These are phyloP conservation scores for Phyllostomus hastatus DNA, from an alignment of 2,113 vertebrate species.

Conservation along the genomic window DNA sequence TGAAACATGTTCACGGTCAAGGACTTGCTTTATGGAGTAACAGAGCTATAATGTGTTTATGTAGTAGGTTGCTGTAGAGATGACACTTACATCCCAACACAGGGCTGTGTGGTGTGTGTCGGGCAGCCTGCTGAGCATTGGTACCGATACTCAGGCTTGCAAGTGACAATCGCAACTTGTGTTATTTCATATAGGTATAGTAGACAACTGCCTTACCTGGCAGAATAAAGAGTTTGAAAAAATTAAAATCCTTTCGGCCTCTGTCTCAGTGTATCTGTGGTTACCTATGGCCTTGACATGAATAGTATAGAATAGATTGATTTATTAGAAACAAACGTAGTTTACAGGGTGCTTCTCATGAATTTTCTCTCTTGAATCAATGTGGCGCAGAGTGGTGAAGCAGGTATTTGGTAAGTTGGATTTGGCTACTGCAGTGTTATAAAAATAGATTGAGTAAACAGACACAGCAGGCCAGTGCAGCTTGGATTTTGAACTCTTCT, in stretches of 20 bases:
- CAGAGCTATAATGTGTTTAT: neutral
- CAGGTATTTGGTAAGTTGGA: slow-evolving; percentile 60
- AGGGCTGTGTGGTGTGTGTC: neutral
- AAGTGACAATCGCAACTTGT: neutral
- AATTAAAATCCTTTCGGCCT: neutral
- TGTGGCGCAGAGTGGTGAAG: neutral
- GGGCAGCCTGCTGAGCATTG: neutral
- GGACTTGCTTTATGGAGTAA: neutral
- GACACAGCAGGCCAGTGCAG: slow-evolving; percentile 65
- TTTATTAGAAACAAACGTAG: slow-evolving; percentile 24
- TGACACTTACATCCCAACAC: neutral
- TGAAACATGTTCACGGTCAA: neutral
- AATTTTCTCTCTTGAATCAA: slow-evolving; percentile 38
- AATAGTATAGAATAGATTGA: neutral
- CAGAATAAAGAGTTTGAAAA: neutral
- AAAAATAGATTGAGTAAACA: slow-evolving; percentile 80
- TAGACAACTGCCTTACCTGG: neutral
- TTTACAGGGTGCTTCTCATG: slow-evolving; percentile 1
- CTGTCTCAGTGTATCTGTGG: neutral
- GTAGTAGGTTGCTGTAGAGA: neutral
- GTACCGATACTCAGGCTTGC: neutral
- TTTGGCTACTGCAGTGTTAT: slow-evolving; percentile 67
- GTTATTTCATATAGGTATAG: neutral
- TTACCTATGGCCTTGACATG: neutral
- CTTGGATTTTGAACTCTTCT: slow-evolving; percentile 60